Conservation (phyloP, 2,797 vertebrate genomes). For the Argentina silus region DNA sequence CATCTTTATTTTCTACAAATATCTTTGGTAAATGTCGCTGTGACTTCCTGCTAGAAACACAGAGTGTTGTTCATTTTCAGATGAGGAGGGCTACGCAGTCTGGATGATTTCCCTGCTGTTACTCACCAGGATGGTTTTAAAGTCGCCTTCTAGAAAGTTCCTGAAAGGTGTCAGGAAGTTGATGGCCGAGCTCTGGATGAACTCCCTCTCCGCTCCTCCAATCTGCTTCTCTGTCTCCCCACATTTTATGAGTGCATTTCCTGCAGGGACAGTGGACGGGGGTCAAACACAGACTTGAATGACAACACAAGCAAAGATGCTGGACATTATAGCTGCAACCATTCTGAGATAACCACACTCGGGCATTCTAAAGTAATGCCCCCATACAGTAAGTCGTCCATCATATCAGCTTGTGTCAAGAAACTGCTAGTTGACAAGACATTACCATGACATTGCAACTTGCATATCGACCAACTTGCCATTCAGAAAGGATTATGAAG, state of each 20-base stretch:
- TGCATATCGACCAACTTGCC: too few relatives aligned
- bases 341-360: too few relatives aligned
- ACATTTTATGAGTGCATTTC: conserved; percentile 96
- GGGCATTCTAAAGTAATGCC: too few relatives aligned
- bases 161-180: conserved; percentile 97
- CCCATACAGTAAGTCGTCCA: too few relatives aligned
- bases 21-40: not conserved
- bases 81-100: not conserved
- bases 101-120: not conserved
- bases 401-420: too few relatives aligned
- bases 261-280: conserved; percentile 66
- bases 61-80: not conserved
- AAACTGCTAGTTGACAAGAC: too few relatives aligned
- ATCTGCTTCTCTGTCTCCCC: conserved; percentile 97
- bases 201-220: conserved; percentile 92
- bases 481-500: too few relatives aligned
- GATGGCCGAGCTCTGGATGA: conserved; percentile 93
- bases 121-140: conserved; percentile 98
- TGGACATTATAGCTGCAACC: not conserved
- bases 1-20: too few relatives aligned
- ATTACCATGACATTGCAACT: too few relatives aligned
- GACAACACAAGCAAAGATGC: not conserved
- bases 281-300: conserved; percentile 23
- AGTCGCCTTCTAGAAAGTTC: conserved; percentile 98
- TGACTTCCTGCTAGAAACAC: not conserved